Evolutionary conservation across 2,888 invertebrate species (phyloP).

Genomic region (Acheta domesticus): DNA sequence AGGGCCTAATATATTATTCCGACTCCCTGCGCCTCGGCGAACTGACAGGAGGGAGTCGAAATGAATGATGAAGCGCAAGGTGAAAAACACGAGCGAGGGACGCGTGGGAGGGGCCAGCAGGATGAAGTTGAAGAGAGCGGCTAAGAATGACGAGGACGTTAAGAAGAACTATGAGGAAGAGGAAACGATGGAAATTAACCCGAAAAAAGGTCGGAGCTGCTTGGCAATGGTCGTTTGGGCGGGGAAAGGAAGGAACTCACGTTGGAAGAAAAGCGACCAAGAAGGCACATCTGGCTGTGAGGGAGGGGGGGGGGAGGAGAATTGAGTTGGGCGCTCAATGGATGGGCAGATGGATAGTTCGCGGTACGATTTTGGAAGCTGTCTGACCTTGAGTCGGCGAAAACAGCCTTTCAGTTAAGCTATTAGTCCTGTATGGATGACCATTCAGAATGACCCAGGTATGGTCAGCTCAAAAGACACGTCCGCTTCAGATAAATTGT

Average conservation of each 20-base stretch:
- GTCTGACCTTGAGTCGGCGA: too few species aligned
- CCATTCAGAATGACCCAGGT: too few species aligned
- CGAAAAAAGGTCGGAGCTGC: background rate
- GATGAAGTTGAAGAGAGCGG: background rate
- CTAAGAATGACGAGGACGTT: conserved; percentile 18
- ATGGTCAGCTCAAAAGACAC: too few species aligned
- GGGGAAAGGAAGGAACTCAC: background rate
- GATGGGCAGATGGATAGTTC: too few species aligned
- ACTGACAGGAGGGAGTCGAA: background rate
- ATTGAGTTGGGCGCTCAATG: too few species aligned
- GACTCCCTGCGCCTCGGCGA: background rate
- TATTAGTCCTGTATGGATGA: too few species aligned
- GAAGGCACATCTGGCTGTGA: background rate
- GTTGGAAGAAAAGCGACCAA: background rate
- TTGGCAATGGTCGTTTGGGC: background rate
- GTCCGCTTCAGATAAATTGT: too few species aligned
- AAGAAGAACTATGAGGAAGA: background rate
- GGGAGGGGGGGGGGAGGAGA: too few species aligned
- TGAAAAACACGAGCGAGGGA: background rate
- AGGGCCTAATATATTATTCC: conserved; percentile 8
- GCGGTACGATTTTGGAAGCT: too few species aligned
- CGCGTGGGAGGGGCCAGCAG: background rate
- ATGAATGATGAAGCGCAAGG: conserved; percentile 7
- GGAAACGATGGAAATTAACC: conserved; percentile 18
- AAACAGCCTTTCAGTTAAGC: too few species aligned